Percentiles rank a stretch among this genome's conserved stretches.
Evolutionary conservation across 2,113 vertebrate genomes (phyloP).

Genomic region (Perognathus longimembris): DNA sequence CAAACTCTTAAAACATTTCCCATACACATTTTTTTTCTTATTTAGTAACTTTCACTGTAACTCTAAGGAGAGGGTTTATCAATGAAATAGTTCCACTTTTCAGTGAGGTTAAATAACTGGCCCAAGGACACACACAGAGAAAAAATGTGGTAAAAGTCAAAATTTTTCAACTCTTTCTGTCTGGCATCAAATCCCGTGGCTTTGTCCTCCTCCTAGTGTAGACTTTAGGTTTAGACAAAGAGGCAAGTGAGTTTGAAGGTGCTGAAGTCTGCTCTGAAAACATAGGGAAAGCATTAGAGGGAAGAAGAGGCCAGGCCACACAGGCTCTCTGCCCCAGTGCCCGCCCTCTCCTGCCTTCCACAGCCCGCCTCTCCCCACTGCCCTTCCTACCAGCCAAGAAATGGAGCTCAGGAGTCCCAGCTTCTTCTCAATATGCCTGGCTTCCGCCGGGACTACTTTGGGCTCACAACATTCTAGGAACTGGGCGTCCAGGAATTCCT

Average conservation of each 20-base stretch:
- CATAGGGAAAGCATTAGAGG: neutral
- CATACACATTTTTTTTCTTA: neutral
- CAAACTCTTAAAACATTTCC: neutral
- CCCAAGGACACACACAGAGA: neutral
- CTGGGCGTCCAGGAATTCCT: slow-evolving; percentile 38
- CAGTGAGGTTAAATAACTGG: neutral
- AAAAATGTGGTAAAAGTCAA: neutral
- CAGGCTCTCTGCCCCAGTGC: too few species aligned
- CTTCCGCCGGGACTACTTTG: neutral
- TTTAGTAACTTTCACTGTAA: neutral
- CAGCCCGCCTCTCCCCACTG: too few species aligned
- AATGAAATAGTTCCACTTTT: neutral
- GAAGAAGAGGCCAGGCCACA: neutral
- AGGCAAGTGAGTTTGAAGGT: neutral
- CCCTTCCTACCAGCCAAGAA: neutral
- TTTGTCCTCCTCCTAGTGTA: neutral
- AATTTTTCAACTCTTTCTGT: neutral
- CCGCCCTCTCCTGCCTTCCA: neutral
- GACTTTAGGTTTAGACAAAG: neutral
- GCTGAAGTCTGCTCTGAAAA: neutral
- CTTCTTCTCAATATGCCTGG: neutral
- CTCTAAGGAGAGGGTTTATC: neutral
- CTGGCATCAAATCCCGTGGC: neutral
- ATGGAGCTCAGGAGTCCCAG: neutral
- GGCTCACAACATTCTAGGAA: slow-evolving; percentile 29